phyloP scores from a whole-genome alignment of 92 coral and sea anemone species.

The Epizoanthus fatuus region DNA sequence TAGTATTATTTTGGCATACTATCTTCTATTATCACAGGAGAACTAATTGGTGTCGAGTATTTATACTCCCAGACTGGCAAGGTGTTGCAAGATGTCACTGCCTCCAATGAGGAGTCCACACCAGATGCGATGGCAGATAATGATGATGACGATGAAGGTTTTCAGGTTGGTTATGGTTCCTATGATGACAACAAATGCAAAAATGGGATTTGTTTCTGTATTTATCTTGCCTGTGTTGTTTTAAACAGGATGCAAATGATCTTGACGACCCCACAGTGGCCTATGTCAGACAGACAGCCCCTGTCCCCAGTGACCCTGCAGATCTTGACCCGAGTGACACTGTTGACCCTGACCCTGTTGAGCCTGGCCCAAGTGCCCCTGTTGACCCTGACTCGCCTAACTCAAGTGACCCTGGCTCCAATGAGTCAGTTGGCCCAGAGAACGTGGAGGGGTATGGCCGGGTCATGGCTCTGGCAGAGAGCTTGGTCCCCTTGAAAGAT shows the following conservation, averaged over 20 bases:
- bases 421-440: constrained; percentile 64
- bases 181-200: too few relatives aligned
- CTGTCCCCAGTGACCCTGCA: too few relatives aligned
- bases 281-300: too few relatives aligned
- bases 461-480: constrained; percentile 61
- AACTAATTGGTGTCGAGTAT: constrained; percentile 73
- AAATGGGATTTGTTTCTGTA: too few relatives aligned
- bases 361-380: neutral
- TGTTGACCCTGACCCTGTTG: too few relatives aligned
- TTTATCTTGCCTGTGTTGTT: too few relatives aligned
- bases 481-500: constrained; percentile 50
- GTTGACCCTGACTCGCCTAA: neutral
- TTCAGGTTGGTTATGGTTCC: too few relatives aligned
- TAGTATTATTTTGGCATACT: neutral
- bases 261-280: too few relatives aligned
- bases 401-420: too few relatives aligned
- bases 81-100: constrained; percentile 4
- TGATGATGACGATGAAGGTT: neutral
- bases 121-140: neutral
- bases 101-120: too few relatives aligned
- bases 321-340: too few relatives aligned
- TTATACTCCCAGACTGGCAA: constrained; percentile 55
- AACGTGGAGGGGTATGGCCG: constrained; percentile 59
- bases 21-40: constrained; percentile 27
- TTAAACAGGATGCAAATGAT: too few relatives aligned